Conservation (phyloP, 53 echinoderm and acorn worm genomes). For the Stichopus horrens region DNA sequence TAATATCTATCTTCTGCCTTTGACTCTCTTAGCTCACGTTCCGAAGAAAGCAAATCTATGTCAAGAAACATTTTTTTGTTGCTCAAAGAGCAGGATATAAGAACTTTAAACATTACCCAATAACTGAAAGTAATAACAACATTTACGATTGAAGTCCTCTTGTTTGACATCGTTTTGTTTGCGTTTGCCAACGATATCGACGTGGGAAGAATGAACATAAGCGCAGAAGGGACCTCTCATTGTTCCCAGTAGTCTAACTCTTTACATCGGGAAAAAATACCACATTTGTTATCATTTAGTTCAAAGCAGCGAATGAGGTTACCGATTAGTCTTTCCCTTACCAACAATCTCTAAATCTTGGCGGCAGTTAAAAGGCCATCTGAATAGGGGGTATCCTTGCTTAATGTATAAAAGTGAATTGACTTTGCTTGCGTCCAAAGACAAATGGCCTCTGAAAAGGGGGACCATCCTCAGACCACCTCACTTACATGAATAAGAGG, state of each 20-base stretch:
- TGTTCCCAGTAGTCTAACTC: neutral
- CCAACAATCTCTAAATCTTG: conserved; percentile 30
- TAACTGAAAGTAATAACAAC: no score
- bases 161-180: no score
- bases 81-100: no score
- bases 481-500: conserved; percentile 23
- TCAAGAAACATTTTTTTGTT: no score
- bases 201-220: no score
- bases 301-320: conserved; percentile 2
- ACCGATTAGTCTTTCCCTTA: conserved; percentile 11
- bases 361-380: conserved; percentile 35
- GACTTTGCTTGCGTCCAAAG: conserved; percentile 10
- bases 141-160: no score
- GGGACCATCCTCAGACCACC: conserved; percentile 16
- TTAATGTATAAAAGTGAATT: conserved; percentile 37
- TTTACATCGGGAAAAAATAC: conserved; percentile 27
- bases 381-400: conserved; percentile 28
- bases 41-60: no score
- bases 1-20: neutral
- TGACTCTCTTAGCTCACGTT: no score
- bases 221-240: no score
- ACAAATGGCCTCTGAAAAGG: conserved; percentile 8
- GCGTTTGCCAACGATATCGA: no score
- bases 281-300: conserved; percentile 44
- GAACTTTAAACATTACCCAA: no score